Evolutionary conservation across 2,113 vertebrate genomes (phyloP).

Genomic region (Capreolus pygargus): DNA sequence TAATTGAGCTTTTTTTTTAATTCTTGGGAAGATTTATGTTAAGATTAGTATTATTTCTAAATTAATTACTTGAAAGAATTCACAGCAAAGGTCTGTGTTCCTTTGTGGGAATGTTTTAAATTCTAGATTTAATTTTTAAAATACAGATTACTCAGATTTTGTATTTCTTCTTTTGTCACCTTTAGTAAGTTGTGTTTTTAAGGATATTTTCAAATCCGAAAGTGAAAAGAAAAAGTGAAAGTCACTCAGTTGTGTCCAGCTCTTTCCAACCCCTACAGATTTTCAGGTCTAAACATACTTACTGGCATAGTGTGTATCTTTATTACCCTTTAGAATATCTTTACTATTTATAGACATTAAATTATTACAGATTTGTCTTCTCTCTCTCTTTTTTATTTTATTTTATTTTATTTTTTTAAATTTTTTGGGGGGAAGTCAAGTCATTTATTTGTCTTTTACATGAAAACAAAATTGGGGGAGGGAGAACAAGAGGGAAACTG

Average conservation of each 20-base stretch:
- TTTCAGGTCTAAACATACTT: neutral
- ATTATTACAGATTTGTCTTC: neutral
- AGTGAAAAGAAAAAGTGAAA: neutral
- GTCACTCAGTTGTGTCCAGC: neutral
- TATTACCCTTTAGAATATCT: neutral
- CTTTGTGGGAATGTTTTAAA: neutral
- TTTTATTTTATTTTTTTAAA: too few species aligned
- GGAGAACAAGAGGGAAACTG: too few species aligned
- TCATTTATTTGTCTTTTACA: too few species aligned
- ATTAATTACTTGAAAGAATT: neutral
- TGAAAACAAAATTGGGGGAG: too few species aligned
- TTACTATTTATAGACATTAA: neutral
- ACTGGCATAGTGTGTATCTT: neutral
- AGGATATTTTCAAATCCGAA: neutral
- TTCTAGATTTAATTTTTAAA: neutral
- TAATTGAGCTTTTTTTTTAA: neutral
- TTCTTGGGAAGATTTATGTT: neutral
- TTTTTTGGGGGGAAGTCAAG: too few species aligned
- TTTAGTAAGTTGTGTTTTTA: neutral
- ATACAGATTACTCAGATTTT: neutral
- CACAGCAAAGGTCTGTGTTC: neutral
- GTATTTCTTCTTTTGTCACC: neutral
- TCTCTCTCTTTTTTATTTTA: neutral
- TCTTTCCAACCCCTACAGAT: neutral
- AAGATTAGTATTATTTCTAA: neutral